Evolutionary conservation across 2,113 vertebrate genomes (phyloP).

Genomic region (Patagioenas fasciata): DNA sequence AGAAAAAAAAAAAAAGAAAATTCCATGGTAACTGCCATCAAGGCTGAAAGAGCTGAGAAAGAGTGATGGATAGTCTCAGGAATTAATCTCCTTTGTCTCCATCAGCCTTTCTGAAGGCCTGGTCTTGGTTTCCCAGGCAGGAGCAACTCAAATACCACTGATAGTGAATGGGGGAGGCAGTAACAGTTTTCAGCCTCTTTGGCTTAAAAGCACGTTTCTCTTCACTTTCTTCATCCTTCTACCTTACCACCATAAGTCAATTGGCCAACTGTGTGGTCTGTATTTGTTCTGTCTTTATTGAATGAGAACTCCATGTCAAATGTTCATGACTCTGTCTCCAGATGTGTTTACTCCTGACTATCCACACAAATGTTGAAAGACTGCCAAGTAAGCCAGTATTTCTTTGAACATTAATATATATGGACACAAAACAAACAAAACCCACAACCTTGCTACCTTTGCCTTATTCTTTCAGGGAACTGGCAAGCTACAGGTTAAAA

Average conservation of each 20-base stretch:
- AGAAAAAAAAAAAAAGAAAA: neutral
- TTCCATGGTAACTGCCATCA: neutral
- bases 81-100: neutral
- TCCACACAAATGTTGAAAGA: neutral
- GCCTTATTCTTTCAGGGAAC: neutral
- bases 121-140: neutral
- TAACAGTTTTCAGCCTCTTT: neutral
- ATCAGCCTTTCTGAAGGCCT: neutral
- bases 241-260: neutral
- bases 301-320: neutral
- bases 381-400: neutral
- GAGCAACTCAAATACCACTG: neutral
- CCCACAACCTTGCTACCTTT: neutral
- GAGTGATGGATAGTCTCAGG: neutral
- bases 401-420: neutral
- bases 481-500: neutral
- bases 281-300: neutral
- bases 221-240: neutral
- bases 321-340: neutral
- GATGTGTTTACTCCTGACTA: neutral
- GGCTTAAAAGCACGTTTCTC: neutral
- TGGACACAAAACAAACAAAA: neutral
- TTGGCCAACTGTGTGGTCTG: accelerated
- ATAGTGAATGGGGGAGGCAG: neutral
- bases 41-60: neutral